Evolutionary conservation across 1,140 invertebrate genomes (phyloP).

Genomic region (Drosophila murphyi): DNA sequence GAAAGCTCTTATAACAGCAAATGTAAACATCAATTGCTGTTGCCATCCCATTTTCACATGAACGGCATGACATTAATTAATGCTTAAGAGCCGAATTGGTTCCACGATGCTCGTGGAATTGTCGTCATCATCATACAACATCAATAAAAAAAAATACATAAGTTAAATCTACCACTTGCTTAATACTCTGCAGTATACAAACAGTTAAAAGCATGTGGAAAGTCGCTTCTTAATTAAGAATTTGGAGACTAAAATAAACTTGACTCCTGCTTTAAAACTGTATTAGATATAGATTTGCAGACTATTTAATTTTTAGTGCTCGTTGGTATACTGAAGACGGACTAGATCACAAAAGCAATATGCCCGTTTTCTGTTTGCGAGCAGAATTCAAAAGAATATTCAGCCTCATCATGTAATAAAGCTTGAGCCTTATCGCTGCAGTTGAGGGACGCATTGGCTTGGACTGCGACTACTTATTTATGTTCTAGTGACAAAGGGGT

Average conservation of each 20-base stretch:
- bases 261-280: too few species aligned
- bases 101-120: constrained; percentile 3
- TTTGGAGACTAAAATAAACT: too few species aligned
- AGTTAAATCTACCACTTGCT: too few species aligned
- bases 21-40: constrained; percentile 10
- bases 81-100: constrained; percentile 43
- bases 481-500: constrained; percentile 58
- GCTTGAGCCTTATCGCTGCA: constrained; percentile 20
- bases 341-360: not conserved
- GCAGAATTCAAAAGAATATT: not conserved
- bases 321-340: not conserved
- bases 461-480: constrained; percentile 8
- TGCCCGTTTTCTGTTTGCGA: not conserved
- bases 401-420: constrained; percentile 45
- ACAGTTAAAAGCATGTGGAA: too few species aligned
- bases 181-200: too few species aligned
- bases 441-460: constrained; percentile 9
- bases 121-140: too few species aligned
- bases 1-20: not conserved
- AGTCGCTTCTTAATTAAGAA: too few species aligned
- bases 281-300: too few species aligned
- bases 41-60: constrained; percentile 7
- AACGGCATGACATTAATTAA: constrained; percentile 40
- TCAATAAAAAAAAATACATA: too few species aligned
- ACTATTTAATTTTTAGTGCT: too few species aligned